These are phyloP conservation scores for Zosterops hypoxanthus DNA, from an alignment of 2,113 vertebrate genomes.

Conservation along the genomic window DNA sequence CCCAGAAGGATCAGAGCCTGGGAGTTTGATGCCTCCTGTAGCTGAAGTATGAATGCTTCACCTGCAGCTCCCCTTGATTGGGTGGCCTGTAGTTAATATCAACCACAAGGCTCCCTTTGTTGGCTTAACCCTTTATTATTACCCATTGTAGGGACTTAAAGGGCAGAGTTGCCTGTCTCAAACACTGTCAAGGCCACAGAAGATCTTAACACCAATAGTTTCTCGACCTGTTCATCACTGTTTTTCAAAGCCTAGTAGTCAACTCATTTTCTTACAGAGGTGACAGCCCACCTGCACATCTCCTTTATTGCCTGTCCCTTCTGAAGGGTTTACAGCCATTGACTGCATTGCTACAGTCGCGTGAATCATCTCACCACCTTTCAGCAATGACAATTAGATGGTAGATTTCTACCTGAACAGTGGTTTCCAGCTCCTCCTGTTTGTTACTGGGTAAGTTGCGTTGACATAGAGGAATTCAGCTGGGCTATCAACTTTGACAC, in stretches of 20 bases:
- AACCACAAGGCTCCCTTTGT: background rate
- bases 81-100: background rate
- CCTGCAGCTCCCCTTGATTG: background rate
- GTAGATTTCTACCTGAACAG: background rate
- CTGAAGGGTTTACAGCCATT: background rate
- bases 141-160: background rate
- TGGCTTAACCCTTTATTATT: background rate
- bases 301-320: background rate
- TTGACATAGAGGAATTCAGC: background rate
- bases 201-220: background rate
- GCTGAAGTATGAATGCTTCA: background rate
- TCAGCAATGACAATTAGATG: background rate
- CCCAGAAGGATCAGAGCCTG: background rate
- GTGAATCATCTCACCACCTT: background rate
- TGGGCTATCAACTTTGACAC: background rate
- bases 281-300: rapidly evolving
- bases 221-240: rapidly evolving
- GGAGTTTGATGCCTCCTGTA: background rate
- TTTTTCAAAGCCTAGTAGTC: background rate
- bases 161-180: background rate
- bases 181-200: background rate
- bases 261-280: background rate
- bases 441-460: background rate
- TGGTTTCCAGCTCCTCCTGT: background rate
- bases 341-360: background rate